Percentiles rank a stretch among this genome's conserved stretches.
phyloP scores from a whole-genome alignment of 2,797 vertebrate genomes.

The Enteromius viviparus region DNA sequence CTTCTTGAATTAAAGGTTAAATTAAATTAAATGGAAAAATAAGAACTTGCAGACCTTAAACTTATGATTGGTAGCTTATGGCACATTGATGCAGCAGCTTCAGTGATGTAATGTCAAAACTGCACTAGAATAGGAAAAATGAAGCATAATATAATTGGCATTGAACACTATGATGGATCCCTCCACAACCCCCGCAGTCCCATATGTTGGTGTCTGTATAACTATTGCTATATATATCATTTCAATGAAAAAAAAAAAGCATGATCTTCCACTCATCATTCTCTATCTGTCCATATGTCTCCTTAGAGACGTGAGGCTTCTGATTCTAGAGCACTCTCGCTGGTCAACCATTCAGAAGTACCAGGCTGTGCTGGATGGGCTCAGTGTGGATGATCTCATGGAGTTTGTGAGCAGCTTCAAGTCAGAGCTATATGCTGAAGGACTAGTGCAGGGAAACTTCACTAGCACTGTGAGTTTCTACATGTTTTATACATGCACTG shows the following conservation, averaged over 20 bases:
- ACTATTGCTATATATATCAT: neutral
- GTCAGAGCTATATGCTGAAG: conserved; percentile 88
- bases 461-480: conserved; percentile 76
- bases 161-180: neutral
- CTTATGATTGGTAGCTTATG: neutral
- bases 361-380: conserved; percentile 82
- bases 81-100: neutral
- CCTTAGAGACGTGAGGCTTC: conserved; percentile 86
- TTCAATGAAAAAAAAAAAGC: neutral
- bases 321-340: conserved; percentile 87
- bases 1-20: neutral
- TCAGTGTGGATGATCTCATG: conserved; percentile 82
- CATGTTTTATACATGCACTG: neutral
- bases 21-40: neutral
- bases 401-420: conserved; percentile 85
- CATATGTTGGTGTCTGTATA: neutral
- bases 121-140: neutral
- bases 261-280: neutral
- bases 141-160: conserved; percentile 2
- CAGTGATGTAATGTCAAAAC: neutral
- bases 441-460: conserved; percentile 94
- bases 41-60: neutral
- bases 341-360: conserved; percentile 95
- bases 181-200: neutral
- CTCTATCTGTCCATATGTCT: neutral